Evolutionary conservation across 2,888 invertebrate species (phyloP), one percentile per base, ranked within the genome.

Genomic region (Erebia ligea): DNA sequence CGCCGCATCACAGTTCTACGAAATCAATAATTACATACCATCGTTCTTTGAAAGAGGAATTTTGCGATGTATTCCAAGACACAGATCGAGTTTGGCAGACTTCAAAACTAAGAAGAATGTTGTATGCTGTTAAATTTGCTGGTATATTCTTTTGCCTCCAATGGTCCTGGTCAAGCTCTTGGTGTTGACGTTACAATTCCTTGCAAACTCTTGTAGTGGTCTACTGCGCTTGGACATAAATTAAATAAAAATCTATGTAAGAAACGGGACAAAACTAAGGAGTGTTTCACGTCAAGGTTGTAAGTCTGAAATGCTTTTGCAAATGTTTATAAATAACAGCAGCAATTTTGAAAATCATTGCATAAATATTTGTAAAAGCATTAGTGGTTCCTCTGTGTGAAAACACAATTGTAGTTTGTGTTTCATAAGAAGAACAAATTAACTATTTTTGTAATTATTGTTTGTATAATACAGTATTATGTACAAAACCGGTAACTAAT

Each of bases 331-430:
- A 25, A 25, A 25, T 25, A 25, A 25, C 25, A 25, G 40, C 9
- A 45, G 2, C 19, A 11, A 42, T 61, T 61, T 54, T 8, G 1
- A 61, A 42, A 61, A 11, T 42, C 11, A 11, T 4, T 61, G 59
- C 17, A 11, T 17, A 10, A 25, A 42, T 58, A 54, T 69, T 72
- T 72, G 72, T 67, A 50, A 34, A 63, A n/a, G 58, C 66, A 72
- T 67, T 64, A 66, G 61, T 61, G 68, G 70, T 76, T 68, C 69
- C 79, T 79, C 77, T 76, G 79, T 79, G 79, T 77, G 78, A 67
- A 62, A 75, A 72, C 78, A 81, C 79, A 78, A 75, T 8, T 75
- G 74, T 77, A 77, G 76, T 73, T 76, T 75, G 76, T 75, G 75
- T 75, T 54, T 64, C 54, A 52, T 64, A 19, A 17, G 9, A 50